Percentiles rank a stretch among this genome's conserved stretches.
phyloP scores from a whole-genome alignment of 2,888 invertebrate genomes.

The Caenorhabditis japonica region DNA sequence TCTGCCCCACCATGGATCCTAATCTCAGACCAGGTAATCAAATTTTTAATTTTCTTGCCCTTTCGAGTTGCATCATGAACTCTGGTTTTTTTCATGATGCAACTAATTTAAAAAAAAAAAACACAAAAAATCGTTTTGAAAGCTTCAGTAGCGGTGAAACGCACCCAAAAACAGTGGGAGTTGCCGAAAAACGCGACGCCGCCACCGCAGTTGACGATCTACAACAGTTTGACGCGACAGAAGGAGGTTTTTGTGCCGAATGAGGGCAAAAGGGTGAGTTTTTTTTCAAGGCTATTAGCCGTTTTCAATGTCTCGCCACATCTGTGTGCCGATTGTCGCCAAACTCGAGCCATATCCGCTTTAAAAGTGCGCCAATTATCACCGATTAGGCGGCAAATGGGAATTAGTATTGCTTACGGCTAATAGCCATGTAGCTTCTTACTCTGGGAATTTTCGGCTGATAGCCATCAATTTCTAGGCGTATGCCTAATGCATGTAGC shows the following conservation, averaged over 20 bases:
- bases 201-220: slow-evolving; percentile 65
- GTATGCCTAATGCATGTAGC: no score
- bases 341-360: no score
- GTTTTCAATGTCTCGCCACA: no score
- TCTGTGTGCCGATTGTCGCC: no score
- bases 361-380: no score
- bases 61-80: no score
- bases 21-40: slow-evolving; percentile 38
- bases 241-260: slow-evolving; percentile 75
- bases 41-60: slow-evolving; percentile 1
- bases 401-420: no score
- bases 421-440: no score
- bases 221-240: slow-evolving; percentile 75
- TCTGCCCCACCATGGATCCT: slow-evolving; percentile 26
- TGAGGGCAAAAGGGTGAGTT: slow-evolving; percentile 68
- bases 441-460: no score
- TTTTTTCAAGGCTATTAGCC: no score
- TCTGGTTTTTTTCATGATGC: neutral
- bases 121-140: neutral
- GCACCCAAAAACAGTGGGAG: slow-evolving; percentile 62
- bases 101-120: slow-evolving; percentile 3
- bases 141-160: slow-evolving; percentile 48
- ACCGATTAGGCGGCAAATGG: no score
- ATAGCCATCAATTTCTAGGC: no score
- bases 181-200: slow-evolving; percentile 53